Conservation (phyloP, 2,888 invertebrate species). For the Dynastes hyllus region DNA sequence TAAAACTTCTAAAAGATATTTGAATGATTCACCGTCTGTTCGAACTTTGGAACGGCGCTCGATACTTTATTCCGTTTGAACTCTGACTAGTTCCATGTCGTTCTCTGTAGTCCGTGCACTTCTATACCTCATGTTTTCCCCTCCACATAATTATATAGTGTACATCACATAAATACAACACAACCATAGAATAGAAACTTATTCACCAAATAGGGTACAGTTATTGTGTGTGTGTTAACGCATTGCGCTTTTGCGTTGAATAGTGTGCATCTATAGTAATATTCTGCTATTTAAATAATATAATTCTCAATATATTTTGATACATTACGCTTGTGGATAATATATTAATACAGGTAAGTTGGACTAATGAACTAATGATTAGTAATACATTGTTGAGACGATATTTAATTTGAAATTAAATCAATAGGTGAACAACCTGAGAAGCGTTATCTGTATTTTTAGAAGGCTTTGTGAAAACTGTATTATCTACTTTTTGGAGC, state of each 20-base stretch:
- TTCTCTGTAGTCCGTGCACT: not conserved
- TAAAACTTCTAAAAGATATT: not conserved
- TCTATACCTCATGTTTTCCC: not conserved
- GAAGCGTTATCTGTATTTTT: not conserved
- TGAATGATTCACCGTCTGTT: conserved; percentile 13
- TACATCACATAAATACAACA: conserved; percentile 25
- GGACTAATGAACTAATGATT: not conserved
- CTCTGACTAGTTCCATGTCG: conserved; percentile 9
- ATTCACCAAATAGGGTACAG: not conserved
- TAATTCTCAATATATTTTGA: no score
- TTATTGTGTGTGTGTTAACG: not conserved
- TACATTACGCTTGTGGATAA: no score
- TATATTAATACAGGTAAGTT: not conserved
- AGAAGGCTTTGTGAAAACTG: not conserved
- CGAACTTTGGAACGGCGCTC: conserved; percentile 30
- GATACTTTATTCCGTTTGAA: conserved; percentile 22
- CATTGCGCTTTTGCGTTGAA: not conserved
- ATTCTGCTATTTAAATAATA: no score
- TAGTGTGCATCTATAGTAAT: not conserved
- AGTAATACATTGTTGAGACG: no score
- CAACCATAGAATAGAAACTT: not conserved
- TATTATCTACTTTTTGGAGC: no score
- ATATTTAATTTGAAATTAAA: not conserved
- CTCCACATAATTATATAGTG: conserved; percentile 20
- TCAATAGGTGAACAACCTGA: conserved; percentile 17